A percentile compares a stretch with the other conserved stretches of the same genome.
Evolutionary conservation across 2,888 invertebrate species (phyloP).

Genomic region (Dexiosoma caninum): DNA sequence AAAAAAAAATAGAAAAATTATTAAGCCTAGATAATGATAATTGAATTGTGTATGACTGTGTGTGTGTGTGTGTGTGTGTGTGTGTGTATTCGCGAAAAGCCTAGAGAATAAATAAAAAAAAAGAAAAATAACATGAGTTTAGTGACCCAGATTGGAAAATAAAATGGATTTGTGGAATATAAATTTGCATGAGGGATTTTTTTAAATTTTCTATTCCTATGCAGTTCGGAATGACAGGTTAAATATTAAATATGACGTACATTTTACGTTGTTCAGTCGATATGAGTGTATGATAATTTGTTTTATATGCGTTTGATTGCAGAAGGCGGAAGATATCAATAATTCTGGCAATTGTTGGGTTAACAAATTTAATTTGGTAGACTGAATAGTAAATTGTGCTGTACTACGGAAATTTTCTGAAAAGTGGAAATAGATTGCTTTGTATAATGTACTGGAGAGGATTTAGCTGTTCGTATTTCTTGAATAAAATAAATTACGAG

Average conservation of each 20-base stretch:
- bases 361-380: too few species aligned
- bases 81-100: too few species aligned
- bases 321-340: background rate
- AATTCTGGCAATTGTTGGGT: too few species aligned
- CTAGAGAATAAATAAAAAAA: background rate
- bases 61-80: too few species aligned
- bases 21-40: slow-evolving; percentile 24
- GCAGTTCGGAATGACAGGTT: slow-evolving; percentile 16
- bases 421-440: too few species aligned
- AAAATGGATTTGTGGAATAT: slow-evolving; percentile 31
- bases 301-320: too few species aligned
- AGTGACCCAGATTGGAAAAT: slow-evolving; percentile 41
- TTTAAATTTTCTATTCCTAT: background rate
- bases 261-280: slow-evolving; percentile 22
- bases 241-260: slow-evolving; percentile 35
- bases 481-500: too few species aligned
- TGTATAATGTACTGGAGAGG: too few species aligned
- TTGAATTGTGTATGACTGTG: background rate
- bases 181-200: slow-evolving; percentile 7
- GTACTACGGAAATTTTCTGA: too few species aligned
- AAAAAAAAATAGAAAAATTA: slow-evolving; percentile 1
- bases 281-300: background rate
- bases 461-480: too few species aligned
- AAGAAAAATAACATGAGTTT: slow-evolving; percentile 16
- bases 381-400: too few species aligned